Base-by-base conservation (phyloP, 2,888 invertebrate genomes). In the Trachelus iudaicus region DNA sequence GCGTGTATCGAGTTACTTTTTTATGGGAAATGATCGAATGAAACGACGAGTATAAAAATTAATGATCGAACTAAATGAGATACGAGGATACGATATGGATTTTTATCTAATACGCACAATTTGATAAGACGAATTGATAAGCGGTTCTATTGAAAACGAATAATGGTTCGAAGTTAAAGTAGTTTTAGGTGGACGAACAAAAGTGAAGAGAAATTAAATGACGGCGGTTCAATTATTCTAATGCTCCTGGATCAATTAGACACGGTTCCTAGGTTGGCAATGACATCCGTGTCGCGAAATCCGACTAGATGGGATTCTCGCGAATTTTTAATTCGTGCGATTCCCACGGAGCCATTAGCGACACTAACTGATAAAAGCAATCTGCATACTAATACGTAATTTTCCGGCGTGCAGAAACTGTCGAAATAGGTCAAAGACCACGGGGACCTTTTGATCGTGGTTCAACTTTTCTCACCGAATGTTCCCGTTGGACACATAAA, bases 161-260 rank as follows among this genome's bases (percentile, higher is more conserved):
- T 23, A 30, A n/a, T 3, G 15, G 40, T 15, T 40, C 15, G 40
- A 40, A 15, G 15, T 15, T 4, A 40, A 40, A 15, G 40, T 15
- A 15, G 40, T 40, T 40, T 6, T 1, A 15, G 15, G 40, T 6
- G 4, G 15, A 15, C 4, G 40, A 40, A 15, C 15, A 40, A 15
- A 40, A 40, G 40, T 15, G 15, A 15, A 40, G 40, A 4, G 15
- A 40, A 40, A 40, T 15, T 40, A 15, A 40, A 40, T 40, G 40
- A 15, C 40, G 40, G 40, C 34, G 37, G 35, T 77, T 77, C 69
- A 69, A 75, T 75, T 75, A 77, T 75, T 77, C 37, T 77, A 77
- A 75, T 77, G 37, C 77, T 23, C 69, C 37, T 69, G 37, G 73
- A 77, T 69, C 69, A 77, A 69, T 69, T 73, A 77, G 31, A 69